Conservation (phyloP, 2,113 vertebrate genomes). For the Cochlearius cochlearius region DNA sequence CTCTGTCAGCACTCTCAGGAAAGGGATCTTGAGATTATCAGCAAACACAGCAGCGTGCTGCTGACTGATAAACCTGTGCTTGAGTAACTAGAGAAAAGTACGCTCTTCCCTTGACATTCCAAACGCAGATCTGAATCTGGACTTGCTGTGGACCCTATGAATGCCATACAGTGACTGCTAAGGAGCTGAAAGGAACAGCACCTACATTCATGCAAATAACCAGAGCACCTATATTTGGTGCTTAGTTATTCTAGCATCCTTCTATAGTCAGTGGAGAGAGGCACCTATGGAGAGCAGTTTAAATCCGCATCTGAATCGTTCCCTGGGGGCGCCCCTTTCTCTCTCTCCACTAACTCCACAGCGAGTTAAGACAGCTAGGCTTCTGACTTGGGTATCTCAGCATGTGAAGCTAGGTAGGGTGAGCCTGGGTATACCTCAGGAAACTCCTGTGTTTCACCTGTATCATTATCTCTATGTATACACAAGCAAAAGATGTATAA, state of each 20-base stretch:
- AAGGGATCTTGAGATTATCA: constrained; percentile 11
- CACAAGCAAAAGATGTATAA: neutral
- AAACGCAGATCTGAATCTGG: neutral
- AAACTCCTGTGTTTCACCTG: neutral
- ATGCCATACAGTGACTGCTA: neutral
- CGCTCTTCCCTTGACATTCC: neutral
- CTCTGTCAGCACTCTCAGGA: constrained; percentile 5
- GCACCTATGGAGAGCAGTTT: neutral
- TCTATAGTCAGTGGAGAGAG: neutral
- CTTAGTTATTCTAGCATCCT: neutral
- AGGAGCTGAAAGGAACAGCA: neutral
- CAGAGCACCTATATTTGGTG: neutral
- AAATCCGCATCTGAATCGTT: neutral
- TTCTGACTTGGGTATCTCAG: neutral
- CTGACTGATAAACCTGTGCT: neutral
- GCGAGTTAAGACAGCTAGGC: neutral
- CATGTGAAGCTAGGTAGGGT: neutral
- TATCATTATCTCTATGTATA: neutral
- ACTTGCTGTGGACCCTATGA: neutral
- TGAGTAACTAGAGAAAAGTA: neutral
- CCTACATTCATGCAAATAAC: neutral
- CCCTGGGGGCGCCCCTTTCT: neutral
- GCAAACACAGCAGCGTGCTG: neutral
- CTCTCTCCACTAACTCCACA: neutral
- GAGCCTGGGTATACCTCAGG: neutral